Base-by-base conservation (phyloP, 2,113 vertebrate genomes). In the Melanerpes formicivorus region DNA sequence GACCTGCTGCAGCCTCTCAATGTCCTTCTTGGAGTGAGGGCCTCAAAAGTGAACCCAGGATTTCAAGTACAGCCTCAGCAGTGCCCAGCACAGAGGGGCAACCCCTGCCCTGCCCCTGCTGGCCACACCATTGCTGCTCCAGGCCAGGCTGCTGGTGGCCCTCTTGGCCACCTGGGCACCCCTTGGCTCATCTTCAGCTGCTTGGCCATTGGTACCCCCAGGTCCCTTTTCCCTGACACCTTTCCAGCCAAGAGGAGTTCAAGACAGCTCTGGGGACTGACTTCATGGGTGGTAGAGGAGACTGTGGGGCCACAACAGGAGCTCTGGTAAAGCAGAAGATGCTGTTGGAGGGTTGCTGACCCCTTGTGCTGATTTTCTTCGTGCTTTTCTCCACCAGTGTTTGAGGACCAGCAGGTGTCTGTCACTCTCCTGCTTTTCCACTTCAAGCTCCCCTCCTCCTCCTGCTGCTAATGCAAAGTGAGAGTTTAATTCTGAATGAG, bases 401-500 rank as follows among this genome's bases (percentile, higher is more conserved):
- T 76, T 42, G 67, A 80, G 46, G 79, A n/a, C 14, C 16, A 52
- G n/a, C 27, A 84, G 34, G 11, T 3, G 0, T 34, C 40, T 30
- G 7, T 50, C 55, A 55, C 22, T 65, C 27, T 59, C 56, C 46
- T 46, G 5, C 18, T n/a, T 46, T 72, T 59, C 25, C 26, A 21
- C 50, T 50, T 67, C 25, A 1, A 76, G 11, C n/a, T 69, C 2
- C 0, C n/a, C 5, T 8, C 9, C 44, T 16, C 19, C 48, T 50
- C 5, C 50, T 52, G 50, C 32, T 85, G 11, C 59, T 63, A 42
- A 59, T 48, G 70, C 32, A 52, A 27, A 80, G 18, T 29, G 42
- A 32, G 23, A 18, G 6, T 60, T 83, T 16, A 77, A 42, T 80
- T 87, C 46, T 42, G n/a, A 65, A 46, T 70, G 23, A 48, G 29